Conservation (phyloP, 2,888 invertebrate species). For the Pantelozetes paolii region DNA sequence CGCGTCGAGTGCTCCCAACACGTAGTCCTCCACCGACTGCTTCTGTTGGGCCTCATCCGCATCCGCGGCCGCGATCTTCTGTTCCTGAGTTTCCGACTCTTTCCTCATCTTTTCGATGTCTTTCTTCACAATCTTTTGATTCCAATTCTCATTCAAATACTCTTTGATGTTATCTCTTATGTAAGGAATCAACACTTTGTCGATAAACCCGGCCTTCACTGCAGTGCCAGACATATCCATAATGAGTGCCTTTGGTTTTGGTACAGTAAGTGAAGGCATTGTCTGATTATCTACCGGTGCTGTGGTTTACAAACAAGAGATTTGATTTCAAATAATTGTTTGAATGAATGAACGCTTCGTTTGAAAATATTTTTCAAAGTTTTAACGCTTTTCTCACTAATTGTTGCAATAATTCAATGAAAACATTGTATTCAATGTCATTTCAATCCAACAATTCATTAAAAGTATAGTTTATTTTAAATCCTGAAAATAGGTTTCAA, state of each 20-base stretch:
- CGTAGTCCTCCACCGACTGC: slow-evolving; percentile 24
- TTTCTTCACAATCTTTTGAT: not conserved
- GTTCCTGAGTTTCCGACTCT: slow-evolving; percentile 9
- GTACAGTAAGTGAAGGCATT: too few relatives aligned
- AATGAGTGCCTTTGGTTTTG: slow-evolving; percentile 37
- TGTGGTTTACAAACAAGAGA: too few relatives aligned
- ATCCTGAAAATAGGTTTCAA: too few relatives aligned
- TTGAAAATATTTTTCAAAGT: too few relatives aligned
- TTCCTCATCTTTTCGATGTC: slow-evolving; percentile 27
- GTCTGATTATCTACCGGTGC: too few relatives aligned
- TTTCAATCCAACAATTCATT: too few relatives aligned
- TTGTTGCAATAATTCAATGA: too few relatives aligned
- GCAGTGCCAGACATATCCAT: slow-evolving; percentile 41
- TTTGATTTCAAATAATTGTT: too few relatives aligned
- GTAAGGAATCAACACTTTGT: slow-evolving; percentile 40
- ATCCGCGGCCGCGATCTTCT: slow-evolving; percentile 12
- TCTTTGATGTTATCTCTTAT: slow-evolving; percentile 6
- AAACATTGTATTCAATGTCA: too few relatives aligned
- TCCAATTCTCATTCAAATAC: slow-evolving; percentile 37
- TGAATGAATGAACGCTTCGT: too few relatives aligned
- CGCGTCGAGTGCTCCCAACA: not conserved
- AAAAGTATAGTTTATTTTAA: too few relatives aligned
- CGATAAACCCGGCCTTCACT: slow-evolving; percentile 30
- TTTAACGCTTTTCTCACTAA: too few relatives aligned
- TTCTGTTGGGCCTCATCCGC: not conserved